A percentile compares a stretch with the other conserved stretches of the same genome.
These are phyloP conservation scores for Diplazon laetatorius DNA, from an alignment of 2,888 invertebrate genomes.

Conservation along the genomic window DNA sequence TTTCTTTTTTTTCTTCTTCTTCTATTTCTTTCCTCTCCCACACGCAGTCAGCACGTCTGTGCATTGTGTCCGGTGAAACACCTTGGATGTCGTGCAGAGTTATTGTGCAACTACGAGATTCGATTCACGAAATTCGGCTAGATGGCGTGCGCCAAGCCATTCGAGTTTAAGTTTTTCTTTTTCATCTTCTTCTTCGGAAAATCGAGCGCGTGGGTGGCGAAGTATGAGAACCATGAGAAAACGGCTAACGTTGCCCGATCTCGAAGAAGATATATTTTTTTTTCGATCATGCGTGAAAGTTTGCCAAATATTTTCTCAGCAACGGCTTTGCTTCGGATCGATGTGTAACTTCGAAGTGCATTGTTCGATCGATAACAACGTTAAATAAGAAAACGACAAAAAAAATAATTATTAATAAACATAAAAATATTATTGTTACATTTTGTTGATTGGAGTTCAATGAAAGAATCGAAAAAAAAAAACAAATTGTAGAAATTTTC, in stretches of 20 bases:
- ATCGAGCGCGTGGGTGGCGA: conserved; percentile 77
- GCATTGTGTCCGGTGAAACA: conserved; percentile 74
- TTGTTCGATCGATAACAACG: too few species aligned
- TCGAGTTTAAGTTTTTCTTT: too few species aligned
- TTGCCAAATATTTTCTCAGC: conserved; percentile 54
- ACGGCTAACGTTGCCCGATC: conserved; percentile 28
- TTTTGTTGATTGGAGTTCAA: too few species aligned
- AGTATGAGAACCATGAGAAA: conserved; percentile 45
- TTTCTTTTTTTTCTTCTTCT: conserved; percentile 71
- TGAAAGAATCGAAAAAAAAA: too few species aligned
- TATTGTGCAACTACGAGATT: conserved; percentile 77
- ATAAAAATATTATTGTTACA: too few species aligned
- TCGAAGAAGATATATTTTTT: too few species aligned
- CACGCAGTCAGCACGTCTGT: conserved; percentile 44
- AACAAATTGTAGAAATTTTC: too few species aligned
- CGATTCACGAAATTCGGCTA: conserved; percentile 69
- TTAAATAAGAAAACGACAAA: too few species aligned
- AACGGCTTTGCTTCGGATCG: not conserved
- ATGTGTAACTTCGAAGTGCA: too few species aligned
- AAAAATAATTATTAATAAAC: too few species aligned
- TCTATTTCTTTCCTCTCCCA: too few species aligned
- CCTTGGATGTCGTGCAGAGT: conserved; percentile 80
- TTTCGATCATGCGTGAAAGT: conserved; percentile 26
- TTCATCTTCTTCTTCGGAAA: conserved; percentile 71
- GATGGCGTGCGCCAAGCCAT: conserved; percentile 64